Base-by-base conservation (phyloP, 2,888 invertebrate genomes). In the Sphaerophoria rueppellii region DNA sequence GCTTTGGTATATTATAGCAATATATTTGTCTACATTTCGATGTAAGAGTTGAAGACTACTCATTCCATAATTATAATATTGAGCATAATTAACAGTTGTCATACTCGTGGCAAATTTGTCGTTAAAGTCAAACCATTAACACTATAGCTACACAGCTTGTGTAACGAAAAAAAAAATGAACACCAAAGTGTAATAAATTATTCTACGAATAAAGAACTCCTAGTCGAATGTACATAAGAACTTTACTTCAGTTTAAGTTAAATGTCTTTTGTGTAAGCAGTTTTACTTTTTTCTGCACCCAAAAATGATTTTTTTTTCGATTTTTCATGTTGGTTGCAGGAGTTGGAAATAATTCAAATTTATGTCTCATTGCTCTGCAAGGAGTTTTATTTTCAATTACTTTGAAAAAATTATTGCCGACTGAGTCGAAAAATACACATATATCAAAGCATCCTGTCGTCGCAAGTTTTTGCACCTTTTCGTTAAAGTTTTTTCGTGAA, bases 361-460 rank as follows among this genome's bases (percentile, higher is more conserved):
- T 83, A 83, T 83, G 78, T 78, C 74, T 78, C 82, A 78, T 82
- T 78, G 82, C 82, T 73, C 74, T 70, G 69, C 73, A 40, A 82
- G 70, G 82, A 82, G 73, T 82, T 79, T 82, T 82, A 82, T 82
- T 82, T 82, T 83, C 82, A 83, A 83, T 83, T 83, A 83, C 82
- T 71, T 74, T 16, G 60, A 70, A 79, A 54, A 79, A 83, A 71
- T 83, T 83, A 83, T 75, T 75, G 82, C 74, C 79, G 79, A 83
- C 82, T 79, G 74, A 67, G 74, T 83, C 79, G 74, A 83, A 60
- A 60, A 60, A 60, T 60, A 83, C 79, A 82, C 79, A 82, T 82
- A 83, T 83, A 83, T 83, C 79, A 83, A 73, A 63, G 65, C 65
- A 75, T 79, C 75, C 82, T 79, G 79, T 83, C 82, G 57, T 55